Evolutionary conservation across 1,140 invertebrate genomes (phyloP), one percentile per base, ranked within the genome.

Genomic region (Maniola jurtina): DNA sequence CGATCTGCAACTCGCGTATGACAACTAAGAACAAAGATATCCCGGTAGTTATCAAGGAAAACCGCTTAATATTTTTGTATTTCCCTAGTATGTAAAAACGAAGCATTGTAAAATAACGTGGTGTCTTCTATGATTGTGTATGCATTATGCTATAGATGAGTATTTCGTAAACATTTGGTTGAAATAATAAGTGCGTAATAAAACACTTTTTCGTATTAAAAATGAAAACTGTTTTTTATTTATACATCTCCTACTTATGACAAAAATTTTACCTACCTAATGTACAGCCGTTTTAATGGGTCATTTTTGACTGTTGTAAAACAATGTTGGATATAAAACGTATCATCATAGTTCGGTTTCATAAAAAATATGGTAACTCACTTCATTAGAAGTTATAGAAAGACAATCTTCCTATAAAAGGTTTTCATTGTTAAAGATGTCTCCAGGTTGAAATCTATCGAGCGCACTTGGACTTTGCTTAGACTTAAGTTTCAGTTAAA

Each of bases 161-260:
- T 88, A 86, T 86, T 82, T 85, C 79, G 72, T 86, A 87, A 88
- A 86, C 82, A 88, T 89, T 90, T 89, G 81, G 80, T 90, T 89
- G 86, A 86, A 89, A 90, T 89, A 88, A 90, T 89, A 90, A 90
- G 86, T 90, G 88, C 86, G 88, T 89, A 90, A 90, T 90, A 90
- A 90, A 90, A 90, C 88, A 90, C 81, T 85, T 87, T 88, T 89
- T 88, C 83, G 83, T 89, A 88, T 79, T 80, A 81, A 82, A 81
- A 48, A 60, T 61, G 73, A 45, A 45, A 11, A 40, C 72, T 85
- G 48, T 61, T 35, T 57, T 67, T 67, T 61, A 55, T 55, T 55
- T 55, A 16, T 52, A 16, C 3, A 6, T 16, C 48, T 13, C 42
- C 42, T 45, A 58, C 42, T 55, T 59, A 6, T 34, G 34, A 35